Conservation (phyloP, 2,113 vertebrate species). For the Mastomys natalensis region DNA sequence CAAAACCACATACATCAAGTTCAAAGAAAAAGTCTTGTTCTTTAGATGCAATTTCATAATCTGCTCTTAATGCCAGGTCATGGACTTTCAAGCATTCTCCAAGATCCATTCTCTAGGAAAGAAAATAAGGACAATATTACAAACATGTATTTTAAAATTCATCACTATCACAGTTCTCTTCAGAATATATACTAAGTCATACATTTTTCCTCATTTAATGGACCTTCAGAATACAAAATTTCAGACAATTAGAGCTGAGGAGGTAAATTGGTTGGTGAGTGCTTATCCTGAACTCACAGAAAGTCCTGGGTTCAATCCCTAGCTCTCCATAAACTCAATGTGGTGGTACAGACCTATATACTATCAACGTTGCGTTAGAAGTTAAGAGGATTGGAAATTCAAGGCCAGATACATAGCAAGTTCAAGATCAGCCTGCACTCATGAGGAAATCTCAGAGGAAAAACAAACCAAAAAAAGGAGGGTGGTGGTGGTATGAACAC, state of each 20-base stretch:
- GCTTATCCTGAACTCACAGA: neutral
- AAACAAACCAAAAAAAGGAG: neutral
- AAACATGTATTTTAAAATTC: slow-evolving; percentile 30
- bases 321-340: neutral
- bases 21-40: slow-evolving; percentile 99
- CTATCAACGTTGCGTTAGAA: neutral
- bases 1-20: slow-evolving; percentile 94
- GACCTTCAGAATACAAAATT: slow-evolving; percentile 48
- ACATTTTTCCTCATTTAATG: neutral
- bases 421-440: neutral
- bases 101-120: slow-evolving; percentile 96
- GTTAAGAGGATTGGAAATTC: neutral
- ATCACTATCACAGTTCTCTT: slow-evolving; percentile 31
- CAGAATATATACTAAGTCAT: slow-evolving; percentile 47
- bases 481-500: too few relatives aligned
- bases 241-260: neutral
- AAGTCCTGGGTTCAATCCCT: neutral
- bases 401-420: neutral
- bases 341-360: neutral
- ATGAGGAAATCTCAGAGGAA: neutral
- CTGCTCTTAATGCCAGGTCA: slow-evolving; percentile 97
- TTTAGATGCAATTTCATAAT: slow-evolving; percentile 99
- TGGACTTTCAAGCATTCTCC: slow-evolving; percentile 99
- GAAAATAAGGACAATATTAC: neutral
- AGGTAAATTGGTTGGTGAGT: neutral